Evolutionary conservation across 2,113 vertebrate genomes (phyloP).

Genomic region (Dasyornis broadbenti): DNA sequence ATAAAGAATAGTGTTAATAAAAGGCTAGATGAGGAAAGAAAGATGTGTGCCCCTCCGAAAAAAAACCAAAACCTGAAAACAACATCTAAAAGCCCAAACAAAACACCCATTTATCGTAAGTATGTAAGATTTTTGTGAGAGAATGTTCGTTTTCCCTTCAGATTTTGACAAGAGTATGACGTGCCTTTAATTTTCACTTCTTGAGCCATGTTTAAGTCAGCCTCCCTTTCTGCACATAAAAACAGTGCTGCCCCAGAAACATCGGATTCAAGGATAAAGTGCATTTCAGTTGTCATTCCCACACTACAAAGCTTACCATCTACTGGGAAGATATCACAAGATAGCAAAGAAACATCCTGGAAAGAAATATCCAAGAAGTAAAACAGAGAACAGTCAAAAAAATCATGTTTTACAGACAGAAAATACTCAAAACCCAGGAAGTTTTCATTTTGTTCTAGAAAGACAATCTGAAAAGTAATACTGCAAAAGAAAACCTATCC

Average conservation of each 20-base stretch:
- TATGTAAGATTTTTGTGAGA: not conserved
- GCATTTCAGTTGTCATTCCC: not conserved
- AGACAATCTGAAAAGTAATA: not conserved
- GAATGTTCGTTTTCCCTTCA: not conserved
- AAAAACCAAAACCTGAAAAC: not conserved
- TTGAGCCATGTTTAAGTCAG: not conserved
- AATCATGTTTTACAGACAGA: not conserved
- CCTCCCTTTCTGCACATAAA: not conserved
- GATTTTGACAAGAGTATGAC: not conserved
- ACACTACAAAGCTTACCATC: not conserved
- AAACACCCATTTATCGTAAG: not conserved
- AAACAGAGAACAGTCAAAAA: not conserved
- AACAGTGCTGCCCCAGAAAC: not conserved
- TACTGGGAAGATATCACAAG: not conserved
- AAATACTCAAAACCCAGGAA: not conserved
- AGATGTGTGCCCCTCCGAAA: not conserved
- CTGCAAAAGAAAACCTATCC: not conserved
- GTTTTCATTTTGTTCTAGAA: not conserved
- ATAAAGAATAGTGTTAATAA: not conserved
- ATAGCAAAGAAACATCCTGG: not conserved
- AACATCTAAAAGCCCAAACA: not conserved
- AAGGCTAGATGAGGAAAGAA: not conserved
- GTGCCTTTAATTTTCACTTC: not conserved
- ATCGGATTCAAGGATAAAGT: not conserved
- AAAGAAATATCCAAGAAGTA: not conserved